phyloP scores from a whole-genome alignment of 2,888 invertebrate species.

The Leptopilina myrica region DNA sequence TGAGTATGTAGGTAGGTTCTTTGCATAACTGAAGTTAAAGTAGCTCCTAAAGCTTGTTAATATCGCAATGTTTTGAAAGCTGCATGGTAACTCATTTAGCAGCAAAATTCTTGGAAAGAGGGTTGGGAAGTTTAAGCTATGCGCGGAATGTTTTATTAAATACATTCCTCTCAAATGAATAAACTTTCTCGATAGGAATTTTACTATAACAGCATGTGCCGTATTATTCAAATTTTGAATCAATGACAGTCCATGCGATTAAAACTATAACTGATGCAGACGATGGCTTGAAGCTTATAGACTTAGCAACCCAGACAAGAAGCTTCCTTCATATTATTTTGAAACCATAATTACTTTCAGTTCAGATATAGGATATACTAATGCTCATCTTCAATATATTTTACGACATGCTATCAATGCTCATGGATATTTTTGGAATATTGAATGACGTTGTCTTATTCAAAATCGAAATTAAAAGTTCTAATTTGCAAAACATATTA shows the following conservation, averaged over 20 bases:
- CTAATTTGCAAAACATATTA: too few species aligned
- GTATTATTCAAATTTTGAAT: neutral
- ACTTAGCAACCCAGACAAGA: too few species aligned
- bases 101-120: constrained; percentile 4
- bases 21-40: neutral
- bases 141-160: constrained; percentile 65
- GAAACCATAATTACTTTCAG: too few species aligned
- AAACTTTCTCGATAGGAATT: constrained; percentile 60
- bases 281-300: too few species aligned
- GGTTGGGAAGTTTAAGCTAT: constrained; percentile 57
- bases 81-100: neutral
- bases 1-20: neutral
- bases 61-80: constrained; percentile 12
- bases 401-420: too few species aligned
- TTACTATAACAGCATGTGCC: neutral
- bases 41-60: constrained; percentile 14
- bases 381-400: too few species aligned
- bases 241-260: neutral
- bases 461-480: too few species aligned
- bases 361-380: too few species aligned
- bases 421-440: too few species aligned
- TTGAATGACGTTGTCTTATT: too few species aligned
- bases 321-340: too few species aligned
- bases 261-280: too few species aligned
- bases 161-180: constrained; percentile 64